Evolutionary conservation across 2,113 vertebrate species (phyloP).

Genomic region (Bufo gargarizans): DNA sequence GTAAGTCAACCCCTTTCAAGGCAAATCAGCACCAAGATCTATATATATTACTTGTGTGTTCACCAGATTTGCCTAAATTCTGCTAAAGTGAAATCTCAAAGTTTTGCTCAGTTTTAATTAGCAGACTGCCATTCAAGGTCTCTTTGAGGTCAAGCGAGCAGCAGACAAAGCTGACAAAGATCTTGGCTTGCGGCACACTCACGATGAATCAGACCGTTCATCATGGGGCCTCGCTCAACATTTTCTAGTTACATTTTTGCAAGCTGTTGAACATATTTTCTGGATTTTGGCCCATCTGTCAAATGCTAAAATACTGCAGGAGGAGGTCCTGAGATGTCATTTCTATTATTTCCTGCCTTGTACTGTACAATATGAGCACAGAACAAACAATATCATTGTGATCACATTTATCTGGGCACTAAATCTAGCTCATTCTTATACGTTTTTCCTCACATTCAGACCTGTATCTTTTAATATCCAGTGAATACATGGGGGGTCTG

Average conservation of each 20-base stretch:
- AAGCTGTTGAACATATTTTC: slow-evolving; percentile 25
- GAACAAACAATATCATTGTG: not conserved
- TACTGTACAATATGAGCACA: not conserved
- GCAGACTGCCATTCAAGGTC: not conserved
- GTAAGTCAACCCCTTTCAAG: no score
- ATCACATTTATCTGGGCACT: not conserved
- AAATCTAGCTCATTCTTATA: not conserved
- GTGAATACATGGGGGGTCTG: not conserved
- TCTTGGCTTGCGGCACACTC: slow-evolving; percentile 5
- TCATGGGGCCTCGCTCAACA: not conserved
- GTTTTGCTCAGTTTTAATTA: not conserved
- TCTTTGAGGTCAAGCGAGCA: not conserved
- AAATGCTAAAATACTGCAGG: slow-evolving; percentile 12
- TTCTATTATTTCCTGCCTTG: slow-evolving; percentile 16
- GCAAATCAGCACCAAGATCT: no score
- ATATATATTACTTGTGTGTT: no score
- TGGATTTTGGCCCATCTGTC: slow-evolving; percentile 27
- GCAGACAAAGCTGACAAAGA: slow-evolving; percentile 18
- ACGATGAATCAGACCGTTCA: slow-evolving; percentile 19
- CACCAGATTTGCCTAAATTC: not conserved
- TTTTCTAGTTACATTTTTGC: slow-evolving; percentile 11
- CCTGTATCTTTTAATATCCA: not conserved
- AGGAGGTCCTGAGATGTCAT: slow-evolving; percentile 14
- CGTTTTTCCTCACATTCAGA: not conserved
- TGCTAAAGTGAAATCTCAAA: not conserved